Conservation (phyloP, 1,140 invertebrate genomes). For the Drosophila ogumai region DNA sequence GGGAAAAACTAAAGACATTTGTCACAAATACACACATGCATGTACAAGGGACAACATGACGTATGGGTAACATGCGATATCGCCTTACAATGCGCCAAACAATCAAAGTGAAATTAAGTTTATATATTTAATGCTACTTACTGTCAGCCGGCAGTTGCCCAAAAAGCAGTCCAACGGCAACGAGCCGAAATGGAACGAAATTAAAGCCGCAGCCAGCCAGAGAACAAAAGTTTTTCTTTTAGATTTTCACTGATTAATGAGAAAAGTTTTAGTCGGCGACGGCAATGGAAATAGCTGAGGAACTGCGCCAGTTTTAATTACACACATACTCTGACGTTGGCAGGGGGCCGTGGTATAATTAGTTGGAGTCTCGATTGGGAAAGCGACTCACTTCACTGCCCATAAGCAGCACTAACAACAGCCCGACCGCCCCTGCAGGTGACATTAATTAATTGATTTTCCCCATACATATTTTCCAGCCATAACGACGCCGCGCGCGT, state of each 20-base stretch:
- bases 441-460: slow-evolving; percentile 83
- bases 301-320: slow-evolving; percentile 81
- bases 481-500: slow-evolving; percentile 14
- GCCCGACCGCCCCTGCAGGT: slow-evolving; percentile 54
- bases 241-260: slow-evolving; percentile 84
- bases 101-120: slow-evolving; percentile 83
- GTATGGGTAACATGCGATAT: slow-evolving; percentile 83
- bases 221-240: slow-evolving; percentile 83
- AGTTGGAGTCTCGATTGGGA: slow-evolving; percentile 73
- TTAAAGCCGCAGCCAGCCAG: slow-evolving; percentile 60
- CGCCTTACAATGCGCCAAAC: slow-evolving; percentile 81
- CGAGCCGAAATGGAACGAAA: slow-evolving; percentile 59
- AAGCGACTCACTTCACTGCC: slow-evolving; percentile 59
- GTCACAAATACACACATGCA: slow-evolving; percentile 61
- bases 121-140: slow-evolving; percentile 81
- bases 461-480: slow-evolving; percentile 18
- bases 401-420: slow-evolving; percentile 24
- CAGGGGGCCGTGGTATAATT: slow-evolving; percentile 45
- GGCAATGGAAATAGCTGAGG: slow-evolving; percentile 56
- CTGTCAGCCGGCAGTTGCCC: slow-evolving; percentile 12
- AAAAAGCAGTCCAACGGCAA: slow-evolving; percentile 43
- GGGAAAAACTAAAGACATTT: slow-evolving; percentile 76
- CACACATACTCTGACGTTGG: slow-evolving; percentile 28
- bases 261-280: slow-evolving; percentile 79
- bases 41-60: slow-evolving; percentile 64